These are phyloP conservation scores for Loripinus fragilis DNA, from an alignment of 2,888 invertebrate species.

Conservation along the genomic window DNA sequence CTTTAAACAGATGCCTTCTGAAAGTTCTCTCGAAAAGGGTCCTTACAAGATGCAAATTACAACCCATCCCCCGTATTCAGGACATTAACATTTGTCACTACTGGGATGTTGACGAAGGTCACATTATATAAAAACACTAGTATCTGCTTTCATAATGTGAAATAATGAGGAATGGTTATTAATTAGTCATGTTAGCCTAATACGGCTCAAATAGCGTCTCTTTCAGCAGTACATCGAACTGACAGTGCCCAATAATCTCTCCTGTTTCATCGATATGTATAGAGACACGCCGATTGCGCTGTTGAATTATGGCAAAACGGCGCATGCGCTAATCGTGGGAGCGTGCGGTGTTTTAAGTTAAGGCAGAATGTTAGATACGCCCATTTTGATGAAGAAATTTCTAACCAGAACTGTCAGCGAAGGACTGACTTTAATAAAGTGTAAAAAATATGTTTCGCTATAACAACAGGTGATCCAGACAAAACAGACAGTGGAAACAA, in stretches of 20 bases:
- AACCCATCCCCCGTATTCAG: too few relatives aligned
- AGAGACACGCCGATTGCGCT: background rate
- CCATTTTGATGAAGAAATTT: slow-evolving; percentile 36
- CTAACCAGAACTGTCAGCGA: background rate
- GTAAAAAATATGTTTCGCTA: slow-evolving; percentile 2
- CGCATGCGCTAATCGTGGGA: background rate
- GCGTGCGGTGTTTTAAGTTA: background rate
- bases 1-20: too few relatives aligned
- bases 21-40: too few relatives aligned
- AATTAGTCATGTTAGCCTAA: too few relatives aligned
- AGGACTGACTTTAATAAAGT: background rate
- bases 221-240: too few relatives aligned
- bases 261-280: background rate
- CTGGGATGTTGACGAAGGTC: too few relatives aligned
- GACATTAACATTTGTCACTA: too few relatives aligned
- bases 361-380: slow-evolving; percentile 30
- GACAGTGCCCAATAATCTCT: background rate
- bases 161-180: too few relatives aligned
- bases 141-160: too few relatives aligned
- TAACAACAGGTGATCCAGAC: slow-evolving; percentile 3
- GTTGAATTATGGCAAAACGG: background rate
- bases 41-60: too few relatives aligned
- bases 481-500: background rate
- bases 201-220: too few relatives aligned
- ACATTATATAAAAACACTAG: too few relatives aligned